Evolutionary conservation across 2,113 vertebrate genomes (phyloP), one percentile per base, ranked within the genome.

Genomic region (Otocyon megalotis): DNA sequence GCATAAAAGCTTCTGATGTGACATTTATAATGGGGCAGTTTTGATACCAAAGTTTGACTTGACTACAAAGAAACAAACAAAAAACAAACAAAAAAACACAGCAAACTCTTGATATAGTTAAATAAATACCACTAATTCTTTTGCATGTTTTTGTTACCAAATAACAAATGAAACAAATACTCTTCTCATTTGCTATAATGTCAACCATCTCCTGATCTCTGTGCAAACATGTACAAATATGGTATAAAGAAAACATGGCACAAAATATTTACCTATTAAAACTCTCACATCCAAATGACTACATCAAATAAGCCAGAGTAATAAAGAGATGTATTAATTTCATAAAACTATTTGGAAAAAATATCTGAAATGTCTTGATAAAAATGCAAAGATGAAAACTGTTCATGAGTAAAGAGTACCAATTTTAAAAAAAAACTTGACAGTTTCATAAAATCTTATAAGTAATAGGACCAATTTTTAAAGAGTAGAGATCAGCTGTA

Each of bases 361-460:
- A 58, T 65, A 24, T 48, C 37, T 71, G 65, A 88, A 76, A 81
- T 35, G 22, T 15, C 35, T 76, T 17, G 56, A 69, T 81, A 69
- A 65, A 93, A 67, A 19, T 72, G 3, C 4, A 93, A 97, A 93
- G 53, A 15, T 76, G 93, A 54, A 79, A 96, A 96, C 79, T 50
- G 14, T 50, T 24, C 60, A 54, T 19, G 35, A n/a, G 9, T 43
- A 91, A 93, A 79, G 81, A 85, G 14, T 71, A 63, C 3, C 85
- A 84, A 62, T 16, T 26, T 65, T 12, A n/a, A 60, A 67, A 79
- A 50, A 82, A 50, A 53, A 69, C 28, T 5, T 72, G n/a, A 50
- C 1, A 86, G 22, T 37, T 20, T 11, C 12, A 32, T 17, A 6
- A 35, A 60, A 15, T 71, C 32, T 62, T 82, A 12, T 30, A 62